Base-by-base conservation (phyloP, 2,888 invertebrate species). In the Microchrysa polita region DNA sequence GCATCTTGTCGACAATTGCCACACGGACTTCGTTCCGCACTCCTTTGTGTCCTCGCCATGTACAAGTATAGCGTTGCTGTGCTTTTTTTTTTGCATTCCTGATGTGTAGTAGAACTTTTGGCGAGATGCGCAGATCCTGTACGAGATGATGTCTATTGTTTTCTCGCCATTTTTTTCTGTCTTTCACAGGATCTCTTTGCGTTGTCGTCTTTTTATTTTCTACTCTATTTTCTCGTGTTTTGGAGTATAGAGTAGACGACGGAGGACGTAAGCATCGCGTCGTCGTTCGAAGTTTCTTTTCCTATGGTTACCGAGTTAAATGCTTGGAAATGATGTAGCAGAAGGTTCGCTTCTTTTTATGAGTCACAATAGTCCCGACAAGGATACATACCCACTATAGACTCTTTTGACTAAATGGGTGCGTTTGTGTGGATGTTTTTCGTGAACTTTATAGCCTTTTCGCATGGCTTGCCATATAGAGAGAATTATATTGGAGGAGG, bases 51-150 rank as follows among this genome's bases (percentile, higher is more conserved):
- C n/a, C n/a, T n/a, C n/a, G n/a, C n/a, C n/a, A n/a, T n/a, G n/a
- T n/a, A n/a, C n/a, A n/a, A n/a, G n/a, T n/a, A n/a, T n/a, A n/a
- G n/a, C n/a, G n/a, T 10, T 48, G 12, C 9, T 12, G 22, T 20
- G 59, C 23, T 18, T 23, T 48, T 59, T 59, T 4, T 2, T 59
- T 59, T 22, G 7, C 23, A 14, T 23, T 27, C 23, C 48, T 48
- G 27, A 5, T 34, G 2, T 7, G 20, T 59, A 27, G 12, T 23
- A 12, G 59, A 4, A 20, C 55, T 20, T 55, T 59, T 2, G 27
- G 59, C 5, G 59, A 23, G 59, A 59, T 59, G 59, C 59, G 59
- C 59, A 59, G 59, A 59, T 59, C 59, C 10, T 59, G 23, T 34
- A 34, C 27, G 27, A 9, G 23, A 59, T 2, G 16, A 57, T 23